Evolutionary conservation across 2,797 vertebrate genomes (phyloP).

Genomic region (Mus caroli): DNA sequence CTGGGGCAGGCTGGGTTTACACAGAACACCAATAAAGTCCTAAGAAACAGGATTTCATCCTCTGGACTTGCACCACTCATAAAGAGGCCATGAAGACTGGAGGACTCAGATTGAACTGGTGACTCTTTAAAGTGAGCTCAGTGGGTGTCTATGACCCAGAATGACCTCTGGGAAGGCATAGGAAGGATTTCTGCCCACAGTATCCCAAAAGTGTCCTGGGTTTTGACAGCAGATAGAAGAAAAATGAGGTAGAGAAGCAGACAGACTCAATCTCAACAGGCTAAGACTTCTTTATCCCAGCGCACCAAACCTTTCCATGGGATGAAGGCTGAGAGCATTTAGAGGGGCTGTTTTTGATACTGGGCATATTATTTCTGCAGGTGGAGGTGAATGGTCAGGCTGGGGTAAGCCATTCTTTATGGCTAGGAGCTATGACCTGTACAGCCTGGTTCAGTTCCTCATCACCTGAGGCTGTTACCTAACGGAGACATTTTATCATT

Average conservation of each 20-base stretch:
- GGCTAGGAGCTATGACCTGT: neutral
- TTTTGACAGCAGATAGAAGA: neutral
- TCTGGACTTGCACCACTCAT: neutral
- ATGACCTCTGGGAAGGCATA: neutral
- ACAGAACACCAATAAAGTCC: neutral
- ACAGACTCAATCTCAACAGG: neutral
- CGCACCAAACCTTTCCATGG: neutral
- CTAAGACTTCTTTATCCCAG: neutral
- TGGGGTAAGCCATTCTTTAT: neutral
- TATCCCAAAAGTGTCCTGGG: neutral
- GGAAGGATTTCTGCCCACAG: neutral
- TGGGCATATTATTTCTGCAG: neutral
- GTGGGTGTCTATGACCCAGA: neutral
- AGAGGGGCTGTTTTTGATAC: neutral
- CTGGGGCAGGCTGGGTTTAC: neutral
- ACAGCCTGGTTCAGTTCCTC: neutral
- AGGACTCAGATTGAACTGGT: neutral
- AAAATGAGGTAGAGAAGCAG: neutral
- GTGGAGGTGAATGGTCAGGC: neutral
- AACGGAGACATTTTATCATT: conserved; percentile 24
- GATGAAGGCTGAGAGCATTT: neutral
- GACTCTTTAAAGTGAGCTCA: neutral
- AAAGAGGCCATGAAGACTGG: too few species aligned
- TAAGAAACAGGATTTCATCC: neutral
- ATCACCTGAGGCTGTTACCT: too few species aligned